A percentile compares a stretch with the other conserved stretches of the same genome.
These are phyloP conservation scores for Reticulitermes lucifugus DNA, from an alignment of 2,888 invertebrate species.

Conservation along the genomic window DNA sequence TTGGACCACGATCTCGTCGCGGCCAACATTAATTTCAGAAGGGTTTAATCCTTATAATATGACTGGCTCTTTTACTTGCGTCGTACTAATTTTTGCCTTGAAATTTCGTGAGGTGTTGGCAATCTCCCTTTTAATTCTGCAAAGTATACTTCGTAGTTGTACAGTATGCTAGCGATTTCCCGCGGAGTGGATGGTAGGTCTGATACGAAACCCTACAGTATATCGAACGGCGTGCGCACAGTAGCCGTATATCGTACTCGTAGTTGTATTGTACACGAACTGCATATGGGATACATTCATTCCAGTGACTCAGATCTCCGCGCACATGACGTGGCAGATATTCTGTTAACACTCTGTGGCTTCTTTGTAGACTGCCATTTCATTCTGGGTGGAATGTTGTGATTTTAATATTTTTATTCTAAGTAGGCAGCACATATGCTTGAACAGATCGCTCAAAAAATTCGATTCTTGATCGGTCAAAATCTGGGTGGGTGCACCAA, in stretches of 20 bases:
- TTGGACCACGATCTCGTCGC: too few relatives aligned
- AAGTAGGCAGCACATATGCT: conserved; percentile 51
- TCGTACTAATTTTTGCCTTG: too few relatives aligned
- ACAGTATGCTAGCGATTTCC: too few relatives aligned
- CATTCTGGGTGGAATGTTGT: background rate
- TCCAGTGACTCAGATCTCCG: conserved; percentile 16
- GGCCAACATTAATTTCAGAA: too few relatives aligned
- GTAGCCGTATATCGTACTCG: background rate
- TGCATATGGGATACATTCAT: background rate
- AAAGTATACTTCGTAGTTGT: too few relatives aligned
- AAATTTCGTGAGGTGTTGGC: too few relatives aligned
- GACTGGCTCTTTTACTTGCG: too few relatives aligned
- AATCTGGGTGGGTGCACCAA: conserved; percentile 53
- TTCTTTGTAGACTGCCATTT: conserved; percentile 27
- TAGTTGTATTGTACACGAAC: conserved; percentile 2
- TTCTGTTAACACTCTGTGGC: conserved; percentile 24
- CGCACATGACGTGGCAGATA: conserved; percentile 28
- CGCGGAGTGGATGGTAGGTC: too few relatives aligned
- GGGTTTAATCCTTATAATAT: too few relatives aligned
- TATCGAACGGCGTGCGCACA: too few relatives aligned
- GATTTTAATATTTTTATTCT: background rate
- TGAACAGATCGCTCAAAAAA: conserved; percentile 56
- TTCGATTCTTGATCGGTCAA: conserved; percentile 57
- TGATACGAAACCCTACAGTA: too few relatives aligned
- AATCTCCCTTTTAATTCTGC: too few relatives aligned